Base-by-base conservation (phyloP, 2,888 invertebrate genomes). In the Lithosia quadra region DNA sequence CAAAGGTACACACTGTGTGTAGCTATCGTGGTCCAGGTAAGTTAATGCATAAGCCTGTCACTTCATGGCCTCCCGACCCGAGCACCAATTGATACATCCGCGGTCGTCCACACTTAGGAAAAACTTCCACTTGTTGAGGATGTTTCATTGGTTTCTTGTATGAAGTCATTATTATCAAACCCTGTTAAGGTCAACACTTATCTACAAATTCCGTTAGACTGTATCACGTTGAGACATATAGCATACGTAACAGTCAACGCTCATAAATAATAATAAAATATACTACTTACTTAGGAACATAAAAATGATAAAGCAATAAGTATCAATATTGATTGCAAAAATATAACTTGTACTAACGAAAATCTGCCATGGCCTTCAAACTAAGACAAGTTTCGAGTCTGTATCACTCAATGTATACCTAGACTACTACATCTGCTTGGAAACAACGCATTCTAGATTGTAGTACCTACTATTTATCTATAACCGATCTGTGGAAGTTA, bases 361-460 rank as follows among this genome's bases (percentile, higher is more conserved):
- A 43, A 43, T 43, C 18, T 18, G 18, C 18, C 43, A 43, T 43
- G 1, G 43, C 11, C 11, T 22, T 55, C 13, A 22, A 22, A 22
- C 22, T 55, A 22, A 22, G 55, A 55, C 2, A 55, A 55, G 55
- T 55, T 21, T n/a, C 21, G 4, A 21, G 55, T 22, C 22, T 55
- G 55, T 18, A 43, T 43, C 43, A 43, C 15, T 43, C 7, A 43
- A 43, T 18, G n/a, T n/a, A n/a, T n/a, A n/a, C n/a, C n/a, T n/a
- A n/a, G n/a, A n/a, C n/a, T 43, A 7, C 11, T 24, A 28, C 28
- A 33, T 58, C 28, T 18, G 33, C 57, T 15, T 33, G 9, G 57
- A 33, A 33, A 58, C 57, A 33, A 57, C 57, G 24, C 15, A 18
- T 57, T 28, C 57, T 57, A 24, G 57, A 57, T 28, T 57, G 28